These are phyloP conservation scores for Synergus umbraculus DNA, from an alignment of 2,888 invertebrate genomes.

Conservation along the genomic window DNA sequence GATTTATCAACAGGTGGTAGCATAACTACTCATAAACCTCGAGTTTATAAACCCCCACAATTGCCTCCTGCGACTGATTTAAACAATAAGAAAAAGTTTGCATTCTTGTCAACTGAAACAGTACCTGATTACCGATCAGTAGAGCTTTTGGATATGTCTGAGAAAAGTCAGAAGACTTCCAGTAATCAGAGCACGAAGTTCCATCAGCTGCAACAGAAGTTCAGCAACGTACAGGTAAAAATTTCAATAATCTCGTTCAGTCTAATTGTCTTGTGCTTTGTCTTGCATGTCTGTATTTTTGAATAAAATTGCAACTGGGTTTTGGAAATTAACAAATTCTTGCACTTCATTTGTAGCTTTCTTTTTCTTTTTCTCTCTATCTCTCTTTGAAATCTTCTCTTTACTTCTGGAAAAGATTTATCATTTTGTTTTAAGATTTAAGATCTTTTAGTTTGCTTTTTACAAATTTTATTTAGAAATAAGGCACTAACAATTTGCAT, in stretches of 20 bases:
- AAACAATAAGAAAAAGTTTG: slow-evolving; percentile 91
- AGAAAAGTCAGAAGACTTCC: slow-evolving; percentile 87
- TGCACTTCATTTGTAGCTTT: background rate
- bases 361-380: slow-evolving; percentile 1
- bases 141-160: slow-evolving; percentile 81
- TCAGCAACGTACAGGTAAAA: slow-evolving; percentile 80
- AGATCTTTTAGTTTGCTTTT: slow-evolving; percentile 20
- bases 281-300: slow-evolving; percentile 43
- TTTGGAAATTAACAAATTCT: slow-evolving; percentile 16
- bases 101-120: slow-evolving; percentile 91
- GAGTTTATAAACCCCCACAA: slow-evolving; percentile 80
- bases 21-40: slow-evolving; percentile 85
- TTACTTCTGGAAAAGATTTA: background rate
- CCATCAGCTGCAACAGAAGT: slow-evolving; percentile 88
- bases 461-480: slow-evolving; percentile 12
- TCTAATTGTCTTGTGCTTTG: slow-evolving; percentile 45
- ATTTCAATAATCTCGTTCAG: slow-evolving; percentile 16
- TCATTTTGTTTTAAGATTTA: background rate
- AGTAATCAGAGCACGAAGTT: slow-evolving; percentile 89
- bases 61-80: slow-evolving; percentile 82
- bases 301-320: slow-evolving; percentile 30
- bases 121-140: slow-evolving; percentile 91
- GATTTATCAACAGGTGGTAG: slow-evolving; percentile 81
- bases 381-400: background rate
- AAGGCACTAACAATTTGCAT: slow-evolving; percentile 72